Percentiles rank a stretch among this genome's conserved stretches.
These are phyloP conservation scores for Threskiornis aethiopicus DNA, from an alignment of 2,797 vertebrate species.

Conservation along the genomic window DNA sequence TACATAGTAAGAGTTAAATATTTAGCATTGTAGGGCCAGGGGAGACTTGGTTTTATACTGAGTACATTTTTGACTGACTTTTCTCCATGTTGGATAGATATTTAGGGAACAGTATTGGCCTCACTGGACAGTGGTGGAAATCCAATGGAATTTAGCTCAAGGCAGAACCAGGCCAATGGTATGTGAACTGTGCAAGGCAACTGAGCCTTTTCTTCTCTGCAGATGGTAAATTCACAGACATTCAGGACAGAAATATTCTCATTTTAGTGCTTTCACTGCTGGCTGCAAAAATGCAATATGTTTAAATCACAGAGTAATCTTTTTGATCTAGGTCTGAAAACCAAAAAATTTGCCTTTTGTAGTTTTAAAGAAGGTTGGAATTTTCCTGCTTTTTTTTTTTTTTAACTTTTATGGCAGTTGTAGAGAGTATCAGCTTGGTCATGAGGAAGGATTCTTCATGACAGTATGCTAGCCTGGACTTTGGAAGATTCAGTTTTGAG, in stretches of 20 bases:
- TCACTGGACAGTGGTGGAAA: constrained; percentile 1
- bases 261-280: background rate
- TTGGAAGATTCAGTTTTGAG: background rate
- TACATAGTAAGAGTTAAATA: background rate
- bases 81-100: background rate
- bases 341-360: background rate
- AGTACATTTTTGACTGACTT: background rate
- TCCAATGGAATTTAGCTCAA: constrained; percentile 22
- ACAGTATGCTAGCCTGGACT: background rate
- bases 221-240: constrained; percentile 16
- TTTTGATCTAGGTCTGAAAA: constrained; percentile 4
- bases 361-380: background rate
- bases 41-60: background rate
- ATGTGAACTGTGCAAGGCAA: constrained; percentile 8
- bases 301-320: background rate
- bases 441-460: background rate
- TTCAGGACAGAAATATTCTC: constrained; percentile 8
- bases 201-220: background rate
- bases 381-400: background rate
- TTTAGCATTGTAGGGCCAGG: background rate
- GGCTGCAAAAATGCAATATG: background rate
- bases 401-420: background rate
- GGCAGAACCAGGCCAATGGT: background rate
- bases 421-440: background rate
- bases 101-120: constrained; percentile 2